These are phyloP conservation scores for Drosophila pseudotakahashii DNA, from an alignment of 2,888 invertebrate genomes.

Conservation along the genomic window DNA sequence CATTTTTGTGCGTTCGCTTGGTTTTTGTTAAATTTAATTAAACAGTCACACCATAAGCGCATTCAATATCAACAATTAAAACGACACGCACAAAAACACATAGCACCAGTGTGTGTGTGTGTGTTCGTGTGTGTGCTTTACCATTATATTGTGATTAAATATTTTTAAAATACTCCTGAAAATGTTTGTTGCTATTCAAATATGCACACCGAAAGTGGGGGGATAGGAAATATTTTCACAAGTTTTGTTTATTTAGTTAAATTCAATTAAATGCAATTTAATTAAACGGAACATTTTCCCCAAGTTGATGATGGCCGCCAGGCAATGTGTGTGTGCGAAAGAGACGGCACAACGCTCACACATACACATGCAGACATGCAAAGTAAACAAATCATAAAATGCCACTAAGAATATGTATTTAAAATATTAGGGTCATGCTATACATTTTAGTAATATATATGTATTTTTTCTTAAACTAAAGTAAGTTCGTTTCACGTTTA, in stretches of 20 bases:
- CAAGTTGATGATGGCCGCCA: slow-evolving; percentile 27
- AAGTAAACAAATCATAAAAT: slow-evolving; percentile 15
- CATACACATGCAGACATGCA: slow-evolving; percentile 12
- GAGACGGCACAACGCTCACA: background rate
- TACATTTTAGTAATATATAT: background rate
- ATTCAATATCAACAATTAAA: slow-evolving; percentile 71
- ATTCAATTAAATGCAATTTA: slow-evolving; percentile 63
- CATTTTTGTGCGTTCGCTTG: slow-evolving; percentile 19
- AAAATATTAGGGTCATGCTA: slow-evolving; percentile 4
- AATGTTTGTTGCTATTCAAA: slow-evolving; percentile 41
- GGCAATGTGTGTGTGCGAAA: slow-evolving; percentile 17
- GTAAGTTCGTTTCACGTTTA: background rate
- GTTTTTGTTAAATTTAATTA: slow-evolving; percentile 68
- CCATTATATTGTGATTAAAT: slow-evolving; percentile 53
- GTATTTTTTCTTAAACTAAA: background rate
- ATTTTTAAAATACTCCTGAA: slow-evolving; percentile 31
- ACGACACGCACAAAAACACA: slow-evolving; percentile 53
- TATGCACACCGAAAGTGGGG: slow-evolving; percentile 19
- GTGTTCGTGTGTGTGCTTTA: slow-evolving; percentile 20
- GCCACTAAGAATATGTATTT: slow-evolving; percentile 1
- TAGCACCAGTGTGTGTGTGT: slow-evolving; percentile 4
- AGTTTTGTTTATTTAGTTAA: slow-evolving; percentile 59
- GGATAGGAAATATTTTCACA: slow-evolving; percentile 25
- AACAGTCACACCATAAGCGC: slow-evolving; percentile 64
- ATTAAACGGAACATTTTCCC: slow-evolving; percentile 55